Conservation (phyloP, 1,140 invertebrate species). For the Zaprionus gabonicus region DNA sequence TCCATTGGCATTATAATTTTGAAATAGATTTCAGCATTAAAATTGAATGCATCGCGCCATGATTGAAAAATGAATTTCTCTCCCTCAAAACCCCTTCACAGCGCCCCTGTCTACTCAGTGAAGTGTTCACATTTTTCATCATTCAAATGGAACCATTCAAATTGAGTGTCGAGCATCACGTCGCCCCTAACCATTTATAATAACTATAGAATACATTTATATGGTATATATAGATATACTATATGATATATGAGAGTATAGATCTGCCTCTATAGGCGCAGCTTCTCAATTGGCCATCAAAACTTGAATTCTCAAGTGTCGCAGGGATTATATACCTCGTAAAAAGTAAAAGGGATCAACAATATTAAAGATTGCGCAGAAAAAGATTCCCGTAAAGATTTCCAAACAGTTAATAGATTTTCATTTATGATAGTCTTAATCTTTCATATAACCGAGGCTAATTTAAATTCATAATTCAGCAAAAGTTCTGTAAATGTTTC, state of each 20-base stretch:
- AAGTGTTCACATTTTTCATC: slow-evolving; percentile 64
- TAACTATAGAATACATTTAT: slow-evolving; percentile 17
- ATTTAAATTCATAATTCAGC: background rate
- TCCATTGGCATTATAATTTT: slow-evolving; percentile 45
- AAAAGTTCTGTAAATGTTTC: background rate
- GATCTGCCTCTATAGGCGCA: slow-evolving; percentile 19
- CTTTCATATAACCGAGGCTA: background rate
- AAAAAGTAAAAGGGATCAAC: background rate
- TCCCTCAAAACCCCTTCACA: background rate
- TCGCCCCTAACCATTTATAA: slow-evolving; percentile 30
- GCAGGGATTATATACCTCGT: background rate
- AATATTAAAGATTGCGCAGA: no score
- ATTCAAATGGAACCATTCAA: slow-evolving; percentile 62
- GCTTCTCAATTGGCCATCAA: slow-evolving; percentile 49
- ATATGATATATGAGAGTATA: background rate
- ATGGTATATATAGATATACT: background rate
- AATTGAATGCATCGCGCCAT: slow-evolving; percentile 60
- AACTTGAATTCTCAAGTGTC: slow-evolving; percentile 37
- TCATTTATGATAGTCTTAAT: background rate
- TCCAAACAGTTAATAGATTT: background rate
- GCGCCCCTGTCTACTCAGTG: background rate
- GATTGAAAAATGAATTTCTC: slow-evolving; percentile 58
- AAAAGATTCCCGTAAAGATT: background rate
- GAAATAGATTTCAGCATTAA: slow-evolving; percentile 43
- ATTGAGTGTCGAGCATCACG: slow-evolving; percentile 17